Evolutionary conservation across 2,888 invertebrate species (phyloP).

Genomic region (Hofmannophila pseudospretella): DNA sequence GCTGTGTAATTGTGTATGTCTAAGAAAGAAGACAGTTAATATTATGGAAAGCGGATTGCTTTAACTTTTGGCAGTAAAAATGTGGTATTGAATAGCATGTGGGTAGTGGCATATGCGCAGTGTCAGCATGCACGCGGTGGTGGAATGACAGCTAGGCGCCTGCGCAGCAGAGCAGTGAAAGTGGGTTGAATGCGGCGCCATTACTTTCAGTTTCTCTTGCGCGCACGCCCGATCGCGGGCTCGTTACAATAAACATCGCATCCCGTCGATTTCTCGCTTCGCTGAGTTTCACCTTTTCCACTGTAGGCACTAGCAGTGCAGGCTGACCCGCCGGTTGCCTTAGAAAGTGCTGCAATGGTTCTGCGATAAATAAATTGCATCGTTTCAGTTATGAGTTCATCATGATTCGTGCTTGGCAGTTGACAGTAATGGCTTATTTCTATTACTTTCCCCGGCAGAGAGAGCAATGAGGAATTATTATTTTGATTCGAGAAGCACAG

Average conservation of each 20-base stretch:
- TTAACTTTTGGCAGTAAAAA: no score
- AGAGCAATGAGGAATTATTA: no score
- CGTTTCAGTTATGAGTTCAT: not conserved
- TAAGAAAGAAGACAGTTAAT: no score
- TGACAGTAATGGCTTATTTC: no score
- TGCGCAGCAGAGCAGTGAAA: slow-evolving; percentile 65
- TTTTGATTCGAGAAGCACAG: no score
- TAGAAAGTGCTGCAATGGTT: slow-evolving; percentile 53
- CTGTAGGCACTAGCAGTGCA: slow-evolving; percentile 53
- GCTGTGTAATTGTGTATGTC: no score
- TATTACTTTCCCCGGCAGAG: no score
- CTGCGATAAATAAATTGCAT: slow-evolving; percentile 14
- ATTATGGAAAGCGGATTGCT: no score
- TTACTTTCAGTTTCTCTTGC: slow-evolving; percentile 76
- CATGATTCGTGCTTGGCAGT: not conserved
- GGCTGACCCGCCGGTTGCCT: slow-evolving; percentile 47
- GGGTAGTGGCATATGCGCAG: not conserved
- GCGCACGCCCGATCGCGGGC: slow-evolving; percentile 62
- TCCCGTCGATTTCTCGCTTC: slow-evolving; percentile 76
- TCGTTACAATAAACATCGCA: slow-evolving; percentile 76
- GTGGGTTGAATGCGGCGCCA: slow-evolving; percentile 74
- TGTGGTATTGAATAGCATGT: no score
- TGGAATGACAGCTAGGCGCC: slow-evolving; percentile 18
- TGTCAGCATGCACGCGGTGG: not conserved
- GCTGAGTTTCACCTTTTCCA: slow-evolving; percentile 76